Percentiles rank a stretch among this genome's conserved stretches.
Conservation (phyloP, 2,888 invertebrate species). For the Cyclophora punctaria region DNA sequence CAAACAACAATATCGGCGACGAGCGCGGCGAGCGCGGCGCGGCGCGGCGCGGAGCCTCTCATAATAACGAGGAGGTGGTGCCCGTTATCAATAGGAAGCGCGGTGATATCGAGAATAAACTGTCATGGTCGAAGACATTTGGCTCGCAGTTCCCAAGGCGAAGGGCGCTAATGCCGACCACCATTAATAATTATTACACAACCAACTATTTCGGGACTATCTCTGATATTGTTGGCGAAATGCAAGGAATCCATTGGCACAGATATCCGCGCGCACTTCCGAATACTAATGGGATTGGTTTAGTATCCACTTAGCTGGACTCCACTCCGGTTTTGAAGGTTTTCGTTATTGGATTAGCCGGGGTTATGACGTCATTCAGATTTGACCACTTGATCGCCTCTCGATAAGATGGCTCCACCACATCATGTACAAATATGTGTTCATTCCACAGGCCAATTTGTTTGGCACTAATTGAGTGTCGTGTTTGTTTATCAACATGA, state of each 20-base stretch:
- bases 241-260: slow-evolving; percentile 21
- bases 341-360: slow-evolving; percentile 20
- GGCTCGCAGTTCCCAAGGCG: slow-evolving; percentile 36
- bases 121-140: slow-evolving; percentile 33
- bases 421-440: not conserved
- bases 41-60: slow-evolving; percentile 1
- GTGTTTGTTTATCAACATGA: no score
- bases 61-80: slow-evolving; percentile 1
- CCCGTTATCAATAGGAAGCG: slow-evolving; percentile 19
- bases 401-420: slow-evolving; percentile 13
- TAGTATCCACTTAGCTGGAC: slow-evolving; percentile 19
- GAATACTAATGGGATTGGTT: slow-evolving; percentile 21
- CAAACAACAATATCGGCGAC: slow-evolving; percentile 2
- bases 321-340: slow-evolving; percentile 12
- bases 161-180: slow-evolving; percentile 36
- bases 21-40: slow-evolving; percentile 3
- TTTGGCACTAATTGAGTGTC: no score
- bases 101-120: slow-evolving; percentile 14
- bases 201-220: slow-evolving; percentile 18
- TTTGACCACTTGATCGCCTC: slow-evolving; percentile 16
- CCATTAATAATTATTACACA: slow-evolving; percentile 16
- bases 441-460: not conserved
- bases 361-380: slow-evolving; percentile 17
- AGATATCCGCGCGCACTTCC: slow-evolving; percentile 21
- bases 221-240: slow-evolving; percentile 18